These are phyloP conservation scores for Gymnocheta viridis DNA, from an alignment of 2,888 invertebrate species.

Conservation along the genomic window DNA sequence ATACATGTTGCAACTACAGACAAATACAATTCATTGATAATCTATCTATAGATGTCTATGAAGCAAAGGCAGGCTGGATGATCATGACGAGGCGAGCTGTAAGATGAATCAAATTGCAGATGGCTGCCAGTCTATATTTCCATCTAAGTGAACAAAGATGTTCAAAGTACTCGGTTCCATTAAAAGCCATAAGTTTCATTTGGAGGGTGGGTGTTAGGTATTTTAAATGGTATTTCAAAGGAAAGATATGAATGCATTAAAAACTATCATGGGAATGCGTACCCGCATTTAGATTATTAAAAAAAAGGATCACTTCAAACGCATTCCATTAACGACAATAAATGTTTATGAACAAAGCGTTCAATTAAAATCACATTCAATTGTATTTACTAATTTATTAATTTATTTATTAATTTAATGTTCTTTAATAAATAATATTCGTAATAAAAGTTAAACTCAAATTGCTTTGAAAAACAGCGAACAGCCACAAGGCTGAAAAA, in stretches of 20 bases:
- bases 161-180: background rate
- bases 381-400: conserved; percentile 27
- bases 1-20: background rate
- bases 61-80: conserved; percentile 13
- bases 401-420: conserved; percentile 27
- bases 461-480: background rate
- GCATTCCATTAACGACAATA: background rate
- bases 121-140: background rate
- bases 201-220: conserved; percentile 47
- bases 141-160: background rate
- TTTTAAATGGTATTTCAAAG: conserved; percentile 30
- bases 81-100: background rate
- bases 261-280: conserved; percentile 27
- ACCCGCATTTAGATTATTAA: conserved; percentile 31
- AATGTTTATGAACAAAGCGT: background rate
- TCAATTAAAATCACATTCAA: conserved; percentile 18
- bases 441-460: background rate
- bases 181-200: background rate
- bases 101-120: conserved; percentile 22
- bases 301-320: background rate
- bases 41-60: conserved; percentile 46
- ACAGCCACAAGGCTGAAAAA: background rate
- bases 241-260: background rate
- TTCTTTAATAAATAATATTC: background rate
- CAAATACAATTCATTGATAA: conserved; percentile 52